Base-by-base conservation (phyloP, 2,888 invertebrate species). In the Hirtodrosophila cameraria region DNA sequence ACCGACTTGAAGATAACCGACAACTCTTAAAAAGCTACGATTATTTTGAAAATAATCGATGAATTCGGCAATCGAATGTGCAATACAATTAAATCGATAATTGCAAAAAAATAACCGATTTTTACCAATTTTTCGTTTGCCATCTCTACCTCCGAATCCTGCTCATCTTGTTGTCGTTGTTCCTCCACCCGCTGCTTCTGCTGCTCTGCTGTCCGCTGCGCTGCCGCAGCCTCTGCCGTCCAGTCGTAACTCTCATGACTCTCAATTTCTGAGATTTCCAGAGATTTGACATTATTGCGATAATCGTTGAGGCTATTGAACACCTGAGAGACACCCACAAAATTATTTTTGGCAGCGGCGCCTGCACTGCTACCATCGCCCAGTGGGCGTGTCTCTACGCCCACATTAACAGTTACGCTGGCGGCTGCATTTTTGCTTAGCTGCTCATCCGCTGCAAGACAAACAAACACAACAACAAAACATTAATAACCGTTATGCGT, bases 301-400 rank as follows among this genome's bases (percentile, higher is more conserved):
- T 94, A 94, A 52, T 94, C 94, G 62, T 93, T 93, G 45, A 94
- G 89, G 83, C 93, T 94, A 76, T 92, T 93, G 70, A 94, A 94
- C 20, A 94, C 94, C 79, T 94, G 93, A 52, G 93, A 93, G 46
- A 94, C 93, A 49, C 91, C 92, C 25, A 92, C 91, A 72, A 92
- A 92, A 55, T 57, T 28, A 55, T 57, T 28, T 84, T 89, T 90
- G 67, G 88, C 57, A 16, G 43, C 42, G 33, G 63, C 61, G 72
- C 59, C 60, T 4, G 69, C 76, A 54, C 60, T 66, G 41, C 77
- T 67, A 33, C 80, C 80, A 41, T 80, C 80, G 23, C 80, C 86
- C 45, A 63, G 11, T 18, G 66, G 82, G 28, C 79, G 79, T 39
- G 64, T 3, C 46, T 54, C 65, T 2, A 25, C 39, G 38, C 58